These are phyloP conservation scores for Pelvicachromis taeniatus DNA, from an alignment of 2,113 vertebrate species.

Conservation along the genomic window DNA sequence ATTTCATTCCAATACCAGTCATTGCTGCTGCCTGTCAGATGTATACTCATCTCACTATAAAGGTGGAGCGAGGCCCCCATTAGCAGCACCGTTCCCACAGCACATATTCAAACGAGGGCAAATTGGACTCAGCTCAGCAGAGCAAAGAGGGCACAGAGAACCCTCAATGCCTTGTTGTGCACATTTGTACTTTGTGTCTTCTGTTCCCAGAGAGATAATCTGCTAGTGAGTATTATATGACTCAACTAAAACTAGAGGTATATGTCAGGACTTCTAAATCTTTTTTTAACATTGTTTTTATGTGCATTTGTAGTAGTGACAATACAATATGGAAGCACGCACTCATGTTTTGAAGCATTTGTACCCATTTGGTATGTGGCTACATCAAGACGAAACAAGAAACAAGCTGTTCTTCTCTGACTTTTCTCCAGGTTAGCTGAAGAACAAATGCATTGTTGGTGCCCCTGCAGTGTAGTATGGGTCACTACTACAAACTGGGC, in stretches of 20 bases:
- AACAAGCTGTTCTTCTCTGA: not conserved
- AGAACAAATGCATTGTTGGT: not conserved
- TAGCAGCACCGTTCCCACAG: conserved; percentile 25
- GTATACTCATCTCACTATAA: conserved; percentile 13
- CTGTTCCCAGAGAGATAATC: conserved; percentile 21
- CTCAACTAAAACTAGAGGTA: not conserved
- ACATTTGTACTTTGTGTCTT: conserved; percentile 22
- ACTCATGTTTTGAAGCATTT: not conserved
- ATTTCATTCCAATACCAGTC: conserved; percentile 10
- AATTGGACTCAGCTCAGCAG: conserved; percentile 62
- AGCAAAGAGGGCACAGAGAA: conserved; percentile 51
- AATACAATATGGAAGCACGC: not conserved
- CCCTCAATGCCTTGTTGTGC: conserved; percentile 3
- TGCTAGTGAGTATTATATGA: conserved; percentile 13
- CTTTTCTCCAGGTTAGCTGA: not conserved
- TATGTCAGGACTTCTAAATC: not conserved
- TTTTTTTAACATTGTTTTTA: not conserved
- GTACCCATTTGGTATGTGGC: not conserved
- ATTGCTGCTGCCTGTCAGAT: conserved; percentile 34
- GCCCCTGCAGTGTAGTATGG: not conserved
- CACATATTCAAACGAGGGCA: conserved; percentile 58
- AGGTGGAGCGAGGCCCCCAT: not conserved
- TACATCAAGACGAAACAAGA: not conserved
- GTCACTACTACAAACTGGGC: not conserved
- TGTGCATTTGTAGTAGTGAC: not conserved